These are phyloP conservation scores for Rhipidura dahli DNA, from an alignment of 2,113 vertebrate species.

Conservation along the genomic window DNA sequence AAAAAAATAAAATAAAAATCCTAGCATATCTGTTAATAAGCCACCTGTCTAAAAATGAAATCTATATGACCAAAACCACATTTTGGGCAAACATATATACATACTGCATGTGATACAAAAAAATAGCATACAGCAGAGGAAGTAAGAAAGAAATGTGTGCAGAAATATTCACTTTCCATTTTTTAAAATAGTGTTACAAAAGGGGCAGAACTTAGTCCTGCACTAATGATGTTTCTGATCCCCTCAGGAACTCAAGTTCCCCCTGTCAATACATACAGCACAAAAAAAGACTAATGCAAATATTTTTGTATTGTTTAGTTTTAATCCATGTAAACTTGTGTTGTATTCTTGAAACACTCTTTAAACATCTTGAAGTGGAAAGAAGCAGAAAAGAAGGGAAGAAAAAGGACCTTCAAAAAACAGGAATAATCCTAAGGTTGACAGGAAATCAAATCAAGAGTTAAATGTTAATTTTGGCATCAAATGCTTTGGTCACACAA, in stretches of 20 bases:
- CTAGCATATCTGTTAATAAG: constrained; percentile 62
- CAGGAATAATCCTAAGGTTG: constrained; percentile 67
- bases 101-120: constrained; percentile 62
- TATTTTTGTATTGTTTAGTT: constrained; percentile 65
- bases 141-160: constrained; percentile 51
- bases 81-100: constrained; percentile 62
- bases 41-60: constrained; percentile 56
- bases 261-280: constrained; percentile 42
- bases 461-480: constrained; percentile 94
- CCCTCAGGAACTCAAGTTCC: constrained; percentile 61
- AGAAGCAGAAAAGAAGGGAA: constrained; percentile 61
- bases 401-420: constrained; percentile 65
- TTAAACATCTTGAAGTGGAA: constrained; percentile 67
- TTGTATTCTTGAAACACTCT: constrained; percentile 63
- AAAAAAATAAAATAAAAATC: constrained; percentile 69
- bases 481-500: constrained; percentile 99
- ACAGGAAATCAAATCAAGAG: constrained; percentile 76
- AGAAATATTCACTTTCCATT: constrained; percentile 19
- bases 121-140: constrained; percentile 50
- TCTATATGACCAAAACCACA: constrained; percentile 47
- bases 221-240: constrained; percentile 52
- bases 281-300: constrained; percentile 66
- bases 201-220: constrained; percentile 54
- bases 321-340: constrained; percentile 72
- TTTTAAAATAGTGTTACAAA: constrained; percentile 55